These are phyloP conservation scores for Odocoileus hemionus DNA, from an alignment of 2,113 vertebrate species.

Conservation along the genomic window DNA sequence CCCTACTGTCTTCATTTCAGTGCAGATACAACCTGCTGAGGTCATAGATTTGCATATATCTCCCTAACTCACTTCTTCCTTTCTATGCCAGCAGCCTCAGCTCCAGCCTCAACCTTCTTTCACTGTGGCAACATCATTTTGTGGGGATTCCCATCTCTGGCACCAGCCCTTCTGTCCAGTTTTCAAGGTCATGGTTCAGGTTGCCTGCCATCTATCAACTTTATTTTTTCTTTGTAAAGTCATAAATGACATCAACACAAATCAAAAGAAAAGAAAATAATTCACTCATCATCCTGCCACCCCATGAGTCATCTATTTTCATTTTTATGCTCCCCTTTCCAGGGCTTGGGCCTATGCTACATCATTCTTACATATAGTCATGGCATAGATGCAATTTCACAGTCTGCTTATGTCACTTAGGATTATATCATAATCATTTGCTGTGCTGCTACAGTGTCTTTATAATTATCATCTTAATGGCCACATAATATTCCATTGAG, in stretches of 20 bases:
- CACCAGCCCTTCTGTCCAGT: not conserved
- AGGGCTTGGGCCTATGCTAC: not conserved
- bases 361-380: constrained; percentile 45
- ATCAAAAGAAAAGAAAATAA: constrained; percentile 29
- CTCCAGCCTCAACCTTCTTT: not conserved
- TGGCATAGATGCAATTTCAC: not conserved
- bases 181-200: constrained; percentile 35
- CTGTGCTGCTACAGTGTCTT: not conserved
- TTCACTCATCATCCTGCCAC: not conserved
- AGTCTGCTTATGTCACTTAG: constrained; percentile 29
- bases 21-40: not conserved
- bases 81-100: not conserved
- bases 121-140: not conserved
- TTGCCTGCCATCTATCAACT: not conserved
- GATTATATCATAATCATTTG: constrained; percentile 41
- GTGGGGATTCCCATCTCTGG: not conserved
- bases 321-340: constrained; percentile 22
- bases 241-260: constrained; percentile 28
- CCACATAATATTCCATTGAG: constrained; percentile 50
- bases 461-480: constrained; percentile 50
- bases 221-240: constrained; percentile 28
- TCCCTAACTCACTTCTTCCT: not conserved
- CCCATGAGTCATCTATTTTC: constrained; percentile 8
- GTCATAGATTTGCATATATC: not conserved
- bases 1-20: not conserved